A percentile compares a stretch with the other conserved stretches of the same genome.
Evolutionary conservation across 2,797 vertebrate species (phyloP).

Genomic region (Acestrorhynchus altus): DNA sequence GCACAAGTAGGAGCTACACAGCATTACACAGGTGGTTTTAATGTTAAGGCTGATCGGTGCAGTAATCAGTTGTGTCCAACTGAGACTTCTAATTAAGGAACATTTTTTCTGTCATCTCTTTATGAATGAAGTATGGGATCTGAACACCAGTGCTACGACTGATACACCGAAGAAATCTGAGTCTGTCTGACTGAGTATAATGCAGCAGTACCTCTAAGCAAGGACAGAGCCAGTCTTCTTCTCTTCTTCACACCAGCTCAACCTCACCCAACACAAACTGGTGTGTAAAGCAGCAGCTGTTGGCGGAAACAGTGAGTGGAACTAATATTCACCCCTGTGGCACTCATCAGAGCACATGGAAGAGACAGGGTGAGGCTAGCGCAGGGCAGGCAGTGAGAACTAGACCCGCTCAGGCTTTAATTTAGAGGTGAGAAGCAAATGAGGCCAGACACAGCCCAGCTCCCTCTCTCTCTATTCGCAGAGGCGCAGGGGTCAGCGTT

Average conservation of each 20-base stretch:
- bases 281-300: conserved; percentile 57
- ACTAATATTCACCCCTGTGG: conserved; percentile 53
- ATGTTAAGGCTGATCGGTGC: no score
- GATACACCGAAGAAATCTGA: background rate
- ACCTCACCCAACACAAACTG: conserved; percentile 27
- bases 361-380: conserved; percentile 63
- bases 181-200: background rate
- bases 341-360: conserved; percentile 60
- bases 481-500: conserved; percentile 63
- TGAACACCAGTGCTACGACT: background rate
- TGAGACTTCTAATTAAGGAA: background rate
- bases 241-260: conserved; percentile 30
- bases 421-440: conserved; percentile 77
- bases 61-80: background rate
- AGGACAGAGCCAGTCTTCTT: background rate
- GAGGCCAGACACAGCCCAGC: conserved; percentile 64
- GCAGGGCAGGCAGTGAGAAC: conserved; percentile 54
- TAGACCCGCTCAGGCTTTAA: conserved; percentile 64
- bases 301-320: conserved; percentile 48
- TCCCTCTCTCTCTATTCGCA: conserved; percentile 48
- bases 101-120: background rate
- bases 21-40: no score
- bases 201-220: background rate
- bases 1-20: no score
- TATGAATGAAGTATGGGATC: background rate